Percentiles rank a stretch among this genome's conserved stretches.
Evolutionary conservation across 2,113 vertebrate species (phyloP).

Genomic region (Camarhynchus parvulus): DNA sequence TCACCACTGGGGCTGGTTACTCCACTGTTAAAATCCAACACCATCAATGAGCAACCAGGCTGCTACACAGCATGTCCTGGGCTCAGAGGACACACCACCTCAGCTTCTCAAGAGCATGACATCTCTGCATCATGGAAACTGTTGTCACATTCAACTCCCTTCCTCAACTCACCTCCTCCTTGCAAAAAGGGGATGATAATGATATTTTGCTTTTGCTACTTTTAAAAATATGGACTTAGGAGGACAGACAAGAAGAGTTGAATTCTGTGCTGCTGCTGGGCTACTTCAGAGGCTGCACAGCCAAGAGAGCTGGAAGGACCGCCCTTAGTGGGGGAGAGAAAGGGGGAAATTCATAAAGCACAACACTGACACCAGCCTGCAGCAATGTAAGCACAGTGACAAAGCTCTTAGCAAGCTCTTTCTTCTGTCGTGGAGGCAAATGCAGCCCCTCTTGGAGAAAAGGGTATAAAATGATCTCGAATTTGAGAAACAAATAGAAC

Average conservation of each 20-base stretch:
- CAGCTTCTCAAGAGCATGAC: background rate
- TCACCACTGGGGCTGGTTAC: background rate
- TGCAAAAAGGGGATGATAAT: background rate
- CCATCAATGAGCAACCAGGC: background rate
- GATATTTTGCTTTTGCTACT: background rate
- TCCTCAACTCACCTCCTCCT: background rate
- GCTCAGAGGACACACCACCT: background rate
- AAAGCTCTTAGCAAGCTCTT: background rate
- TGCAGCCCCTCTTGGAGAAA: background rate
- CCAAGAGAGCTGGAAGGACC: background rate
- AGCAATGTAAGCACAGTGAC: background rate
- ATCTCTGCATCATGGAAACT: background rate
- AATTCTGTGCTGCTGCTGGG: background rate
- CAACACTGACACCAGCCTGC: background rate
- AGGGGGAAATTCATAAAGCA: background rate
- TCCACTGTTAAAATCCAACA: background rate
- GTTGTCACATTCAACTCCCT: background rate
- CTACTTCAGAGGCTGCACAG: background rate
- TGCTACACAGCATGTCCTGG: rapidly evolving
- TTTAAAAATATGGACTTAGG: background rate
- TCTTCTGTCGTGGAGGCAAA: background rate
- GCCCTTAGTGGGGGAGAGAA: background rate
- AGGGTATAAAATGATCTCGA: background rate
- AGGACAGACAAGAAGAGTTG: background rate
- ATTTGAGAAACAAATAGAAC: background rate